Conservation (phyloP, 2,888 invertebrate genomes). For the Callimorpha dominula region DNA sequence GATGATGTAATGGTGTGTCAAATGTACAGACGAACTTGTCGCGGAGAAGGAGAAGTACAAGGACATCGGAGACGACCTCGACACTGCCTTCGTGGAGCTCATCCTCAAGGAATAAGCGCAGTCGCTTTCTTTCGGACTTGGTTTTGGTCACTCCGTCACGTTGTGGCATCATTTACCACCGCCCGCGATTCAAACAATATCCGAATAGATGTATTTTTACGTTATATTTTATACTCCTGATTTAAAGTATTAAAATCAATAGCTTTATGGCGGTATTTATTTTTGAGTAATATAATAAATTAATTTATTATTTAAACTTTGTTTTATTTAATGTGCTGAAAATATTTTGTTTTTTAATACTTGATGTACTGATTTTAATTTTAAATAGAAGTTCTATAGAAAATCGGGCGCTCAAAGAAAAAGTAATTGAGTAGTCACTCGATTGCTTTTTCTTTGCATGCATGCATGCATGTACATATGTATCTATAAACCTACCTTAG, state of each 20-base stretch:
- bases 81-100: constrained; percentile 99
- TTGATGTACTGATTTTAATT: not conserved
- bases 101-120: constrained; percentile 90
- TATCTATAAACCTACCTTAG: not conserved
- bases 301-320: constrained; percentile 77
- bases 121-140: constrained; percentile 35
- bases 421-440: too few species aligned
- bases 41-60: constrained; percentile 99
- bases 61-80: constrained; percentile 99
- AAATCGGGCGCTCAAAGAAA: too few species aligned
- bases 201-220: constrained; percentile 75
- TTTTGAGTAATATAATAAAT: constrained; percentile 82
- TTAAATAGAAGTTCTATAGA: too few species aligned
- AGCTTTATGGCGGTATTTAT: constrained; percentile 85
- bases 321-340: constrained; percentile 59
- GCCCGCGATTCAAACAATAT: constrained; percentile 73
- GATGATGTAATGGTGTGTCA: constrained; percentile 45
- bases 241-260: constrained; percentile 82
- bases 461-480: not conserved
- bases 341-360: constrained; percentile 5
- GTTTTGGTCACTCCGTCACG: constrained; percentile 40
- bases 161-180: constrained; percentile 51
- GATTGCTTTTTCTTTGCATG: too few species aligned
- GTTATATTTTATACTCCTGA: constrained; percentile 83
- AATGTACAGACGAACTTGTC: constrained; percentile 94